Conservation (phyloP, 2,888 invertebrate species). For the Caenorhabditis sp. region DNA sequence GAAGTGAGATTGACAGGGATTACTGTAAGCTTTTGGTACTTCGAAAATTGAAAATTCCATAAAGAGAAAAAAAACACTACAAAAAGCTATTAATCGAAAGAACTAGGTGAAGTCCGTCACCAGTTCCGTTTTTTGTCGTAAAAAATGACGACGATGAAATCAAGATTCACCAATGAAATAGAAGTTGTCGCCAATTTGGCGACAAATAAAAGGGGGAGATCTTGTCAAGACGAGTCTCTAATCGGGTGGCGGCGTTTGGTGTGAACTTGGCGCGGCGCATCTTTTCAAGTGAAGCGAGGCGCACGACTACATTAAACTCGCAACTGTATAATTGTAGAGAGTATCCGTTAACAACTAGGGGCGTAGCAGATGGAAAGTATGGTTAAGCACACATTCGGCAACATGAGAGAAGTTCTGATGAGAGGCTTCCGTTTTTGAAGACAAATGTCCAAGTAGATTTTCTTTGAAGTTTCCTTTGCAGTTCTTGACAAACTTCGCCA, state of each 20-base stretch:
- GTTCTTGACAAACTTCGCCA: not conserved
- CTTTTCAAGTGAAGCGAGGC: slow-evolving; percentile 51
- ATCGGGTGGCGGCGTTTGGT: slow-evolving; percentile 60
- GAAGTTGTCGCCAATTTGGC: slow-evolving; percentile 56
- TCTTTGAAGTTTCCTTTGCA: not conserved
- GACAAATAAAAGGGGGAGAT: slow-evolving; percentile 55
- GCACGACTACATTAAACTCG: slow-evolving; percentile 27
- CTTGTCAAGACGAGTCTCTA: slow-evolving; percentile 63
- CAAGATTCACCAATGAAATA: slow-evolving; percentile 20
- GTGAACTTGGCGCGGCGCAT: slow-evolving; percentile 65
- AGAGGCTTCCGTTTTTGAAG: not conserved
- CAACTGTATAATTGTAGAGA: slow-evolving; percentile 43
- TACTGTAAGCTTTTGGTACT: too few relatives aligned
- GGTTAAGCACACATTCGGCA: slow-evolving; percentile 34
- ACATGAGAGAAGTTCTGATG: slow-evolving; percentile 17
- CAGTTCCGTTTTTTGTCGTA: slow-evolving; percentile 25
- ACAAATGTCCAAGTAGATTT: not conserved
- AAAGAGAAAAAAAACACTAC: not conserved
- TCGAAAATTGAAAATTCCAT: not conserved
- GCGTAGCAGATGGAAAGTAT: slow-evolving; percentile 5
- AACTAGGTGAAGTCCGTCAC: slow-evolving; percentile 7
- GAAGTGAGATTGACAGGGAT: slow-evolving; percentile 2
- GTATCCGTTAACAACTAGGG: slow-evolving; percentile 48
- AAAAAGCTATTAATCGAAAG: not conserved
- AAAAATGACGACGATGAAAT: slow-evolving; percentile 37